Base-by-base conservation (phyloP, 2,888 invertebrate species). In the Hoplodrina ambigua region DNA sequence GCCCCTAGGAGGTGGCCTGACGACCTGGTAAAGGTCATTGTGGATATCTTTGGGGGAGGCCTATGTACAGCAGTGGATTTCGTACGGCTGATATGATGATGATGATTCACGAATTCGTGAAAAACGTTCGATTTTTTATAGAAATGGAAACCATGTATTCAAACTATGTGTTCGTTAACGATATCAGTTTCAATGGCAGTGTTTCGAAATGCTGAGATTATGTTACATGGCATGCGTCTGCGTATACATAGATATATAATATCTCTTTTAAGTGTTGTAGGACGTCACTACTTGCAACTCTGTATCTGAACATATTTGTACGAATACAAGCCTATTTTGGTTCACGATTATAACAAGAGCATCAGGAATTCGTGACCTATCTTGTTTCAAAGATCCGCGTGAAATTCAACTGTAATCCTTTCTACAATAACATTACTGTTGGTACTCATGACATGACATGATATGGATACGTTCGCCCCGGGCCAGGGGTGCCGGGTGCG, bases 391-490 rank as follows among this genome's bases (percentile, higher is more conserved):
- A 68, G 63, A 62, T 54, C 61, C 61, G 54, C 30, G 46, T 55
- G 46, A 57, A 52, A 58, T 77, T 69, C 37, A 67, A 75, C 55
- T 56, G 53, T 49, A 60, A 70, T 70, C 70, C 65, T 70, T 75
- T 68, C 81, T 75, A 75, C 61, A 77, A 69, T 75, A 75, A 76
- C 52, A 77, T 71, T 77, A 72, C 58, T 62, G 64, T 60, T 77
- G 53, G 59, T 62, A 81, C 59, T 59, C 60, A 64, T 80, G 80
- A 72, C 60, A 64, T 80, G 80, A 72, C 72, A 37, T 74, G 78
- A 82, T 72, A 75, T 65, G 80, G 74, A 66, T 69, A 71, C 65
- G 62, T 64, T 72, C 61, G 73, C 76, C 58, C 66, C 64, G 65
- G 79, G 80, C 60, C 64, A 56, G 60, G 71, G 69, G 44, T 44